A percentile compares a stretch with the other conserved stretches of the same genome.
phyloP scores from a whole-genome alignment of 2,797 vertebrate genomes.

The Eremophila alpestris region DNA sequence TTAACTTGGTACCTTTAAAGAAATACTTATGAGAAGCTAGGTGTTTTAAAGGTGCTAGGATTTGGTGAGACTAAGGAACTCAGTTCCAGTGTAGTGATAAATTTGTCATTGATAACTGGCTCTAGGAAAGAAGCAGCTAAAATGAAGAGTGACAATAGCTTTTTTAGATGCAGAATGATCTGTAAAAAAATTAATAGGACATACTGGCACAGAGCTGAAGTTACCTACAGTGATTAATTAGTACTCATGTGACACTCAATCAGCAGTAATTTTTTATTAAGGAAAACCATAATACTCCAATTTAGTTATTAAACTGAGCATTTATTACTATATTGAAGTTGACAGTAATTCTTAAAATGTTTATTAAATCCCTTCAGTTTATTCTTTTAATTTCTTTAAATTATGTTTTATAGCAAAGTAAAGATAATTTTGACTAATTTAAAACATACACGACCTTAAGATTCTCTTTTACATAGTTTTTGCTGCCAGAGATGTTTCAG shows the following conservation, averaged over 20 bases:
- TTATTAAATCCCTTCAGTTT: slow-evolving; percentile 50
- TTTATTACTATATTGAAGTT: slow-evolving; percentile 50
- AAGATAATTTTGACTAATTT: background rate
- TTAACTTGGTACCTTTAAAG: background rate
- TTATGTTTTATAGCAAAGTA: background rate
- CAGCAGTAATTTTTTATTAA: slow-evolving; percentile 66
- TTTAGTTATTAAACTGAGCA: slow-evolving; percentile 64
- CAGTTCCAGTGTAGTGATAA: background rate
- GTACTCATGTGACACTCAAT: slow-evolving; percentile 50
- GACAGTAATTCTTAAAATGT: slow-evolving; percentile 68
- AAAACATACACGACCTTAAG: background rate
- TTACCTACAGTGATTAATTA: slow-evolving; percentile 73
- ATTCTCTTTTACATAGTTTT: background rate
- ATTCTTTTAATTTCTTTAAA: slow-evolving; percentile 30
- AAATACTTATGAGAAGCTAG: background rate
- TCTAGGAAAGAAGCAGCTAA: background rate
- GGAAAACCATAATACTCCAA: slow-evolving; percentile 68
- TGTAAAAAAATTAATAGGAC: background rate
- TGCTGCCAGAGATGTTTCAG: background rate
- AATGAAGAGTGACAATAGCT: background rate
- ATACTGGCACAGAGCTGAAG: slow-evolving; percentile 62
- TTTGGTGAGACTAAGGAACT: background rate
- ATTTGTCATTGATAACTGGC: background rate
- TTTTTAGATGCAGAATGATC: background rate
- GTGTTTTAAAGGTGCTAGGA: background rate